A percentile compares a stretch with the other conserved stretches of the same genome.
phyloP scores from a whole-genome alignment of 2,797 vertebrate genomes.

The Mus minutoides region DNA sequence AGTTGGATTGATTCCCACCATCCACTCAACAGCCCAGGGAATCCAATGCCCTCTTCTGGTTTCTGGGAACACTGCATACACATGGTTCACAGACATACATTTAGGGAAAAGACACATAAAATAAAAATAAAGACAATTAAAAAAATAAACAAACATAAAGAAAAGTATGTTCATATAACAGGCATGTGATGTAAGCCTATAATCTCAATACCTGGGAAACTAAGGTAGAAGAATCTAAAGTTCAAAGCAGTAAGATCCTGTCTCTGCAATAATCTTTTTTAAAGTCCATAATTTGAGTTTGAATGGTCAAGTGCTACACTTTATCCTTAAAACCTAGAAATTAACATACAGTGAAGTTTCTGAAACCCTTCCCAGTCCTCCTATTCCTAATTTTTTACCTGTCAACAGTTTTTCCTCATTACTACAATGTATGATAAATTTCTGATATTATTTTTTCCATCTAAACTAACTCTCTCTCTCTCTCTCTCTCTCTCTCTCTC shows the following conservation, averaged over 20 bases:
- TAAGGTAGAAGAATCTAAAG: not conserved
- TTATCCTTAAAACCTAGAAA: not conserved
- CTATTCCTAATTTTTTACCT: not conserved
- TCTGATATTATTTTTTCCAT: not conserved
- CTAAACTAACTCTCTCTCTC: too few relatives aligned
- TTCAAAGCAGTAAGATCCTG: not conserved
- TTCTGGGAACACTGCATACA: not conserved
- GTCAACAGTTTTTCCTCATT: not conserved
- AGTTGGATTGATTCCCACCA: not conserved
- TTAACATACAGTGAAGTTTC: not conserved
- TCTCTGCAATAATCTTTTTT: not conserved
- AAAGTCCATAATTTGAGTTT: not conserved
- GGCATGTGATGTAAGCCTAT: not conserved
- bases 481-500: too few relatives aligned
- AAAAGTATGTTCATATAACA: not conserved
- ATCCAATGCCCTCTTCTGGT: not conserved
- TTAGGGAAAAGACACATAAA: not conserved
- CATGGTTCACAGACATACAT: not conserved
- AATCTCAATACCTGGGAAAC: not conserved
- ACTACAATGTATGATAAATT: not conserved
- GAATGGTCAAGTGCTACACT: not conserved
- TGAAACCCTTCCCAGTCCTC: not conserved
- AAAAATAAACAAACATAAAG: not conserved
- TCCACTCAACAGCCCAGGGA: not conserved
- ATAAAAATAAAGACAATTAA: not conserved